These are phyloP conservation scores for Periparus ater DNA, from an alignment of 2,797 vertebrate species.

Conservation along the genomic window DNA sequence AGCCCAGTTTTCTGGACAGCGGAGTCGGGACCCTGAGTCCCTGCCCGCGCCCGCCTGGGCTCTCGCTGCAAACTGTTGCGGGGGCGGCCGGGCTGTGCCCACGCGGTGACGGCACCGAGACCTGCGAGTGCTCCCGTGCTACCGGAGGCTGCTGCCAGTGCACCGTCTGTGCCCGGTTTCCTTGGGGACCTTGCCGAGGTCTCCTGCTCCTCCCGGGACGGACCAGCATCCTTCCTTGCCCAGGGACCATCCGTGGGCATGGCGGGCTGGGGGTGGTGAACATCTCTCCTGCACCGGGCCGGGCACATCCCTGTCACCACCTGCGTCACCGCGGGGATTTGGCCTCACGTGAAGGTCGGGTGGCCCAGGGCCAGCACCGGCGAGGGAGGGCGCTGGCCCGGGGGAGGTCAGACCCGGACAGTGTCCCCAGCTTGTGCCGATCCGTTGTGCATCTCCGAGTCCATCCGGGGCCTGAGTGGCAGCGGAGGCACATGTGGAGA, in stretches of 20 bases:
- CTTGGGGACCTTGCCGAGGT: neutral
- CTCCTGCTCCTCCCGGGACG: neutral
- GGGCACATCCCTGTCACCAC: neutral
- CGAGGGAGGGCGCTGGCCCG: neutral
- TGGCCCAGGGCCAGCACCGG: neutral
- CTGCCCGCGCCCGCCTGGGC: rapidly evolving
- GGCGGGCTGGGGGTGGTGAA: neutral
- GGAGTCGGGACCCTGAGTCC: neutral
- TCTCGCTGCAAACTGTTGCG: neutral
- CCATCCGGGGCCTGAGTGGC: neutral
- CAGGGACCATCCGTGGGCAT: neutral
- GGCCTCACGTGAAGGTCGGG: slow-evolving; percentile 1
- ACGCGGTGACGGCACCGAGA: neutral
- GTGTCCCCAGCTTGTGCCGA: neutral
- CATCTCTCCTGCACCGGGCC: rapidly evolving
- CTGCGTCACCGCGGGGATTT: neutral
- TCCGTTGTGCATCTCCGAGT: rapidly evolving
- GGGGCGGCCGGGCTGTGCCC: neutral
- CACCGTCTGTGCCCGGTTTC: neutral
- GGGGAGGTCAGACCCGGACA: neutral
- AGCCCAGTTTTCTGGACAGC: neutral
- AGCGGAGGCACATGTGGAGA: neutral
- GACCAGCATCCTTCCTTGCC: neutral
- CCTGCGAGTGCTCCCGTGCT: neutral
- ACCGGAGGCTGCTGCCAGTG: rapidly evolving